Evolutionary conservation across 2,888 invertebrate species (phyloP).

Genomic region (Cryptus armator): DNA sequence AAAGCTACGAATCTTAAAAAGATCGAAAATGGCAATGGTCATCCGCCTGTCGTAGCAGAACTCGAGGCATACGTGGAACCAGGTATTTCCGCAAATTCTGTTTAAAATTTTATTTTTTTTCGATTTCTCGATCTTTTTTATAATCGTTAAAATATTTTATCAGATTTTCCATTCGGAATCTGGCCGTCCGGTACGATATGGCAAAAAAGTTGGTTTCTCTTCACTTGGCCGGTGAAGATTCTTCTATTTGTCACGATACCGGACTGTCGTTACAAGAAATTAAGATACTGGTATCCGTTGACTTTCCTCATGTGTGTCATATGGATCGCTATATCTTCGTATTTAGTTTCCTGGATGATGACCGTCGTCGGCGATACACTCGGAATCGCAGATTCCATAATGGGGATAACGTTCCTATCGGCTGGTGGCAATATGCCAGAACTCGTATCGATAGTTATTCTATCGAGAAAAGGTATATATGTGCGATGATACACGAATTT

Average conservation of each 20-base stretch:
- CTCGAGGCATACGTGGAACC: conserved; percentile 77
- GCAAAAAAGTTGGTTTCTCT: conserved; percentile 88
- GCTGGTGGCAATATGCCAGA: conserved; percentile 96
- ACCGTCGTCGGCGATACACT: conserved; percentile 93
- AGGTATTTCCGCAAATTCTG: conserved; percentile 71
- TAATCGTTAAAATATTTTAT: not conserved
- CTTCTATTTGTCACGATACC: conserved; percentile 90
- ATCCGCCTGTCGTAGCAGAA: conserved; percentile 48
- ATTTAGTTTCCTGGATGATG: conserved; percentile 97
- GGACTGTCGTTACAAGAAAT: conserved; percentile 87
- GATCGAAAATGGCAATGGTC: conserved; percentile 70
- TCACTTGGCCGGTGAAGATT: conserved; percentile 90
- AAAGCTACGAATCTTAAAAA: conserved; percentile 73
- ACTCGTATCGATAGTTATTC: conserved; percentile 93
- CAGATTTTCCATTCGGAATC: conserved; percentile 77
- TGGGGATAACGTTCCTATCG: conserved; percentile 96
- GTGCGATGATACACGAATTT: conserved; percentile 53
- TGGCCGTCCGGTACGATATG: conserved; percentile 75
- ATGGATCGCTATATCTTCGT: conserved; percentile 94
- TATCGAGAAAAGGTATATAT: conserved; percentile 92
- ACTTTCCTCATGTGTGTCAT: conserved; percentile 95
- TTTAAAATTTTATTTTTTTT: not conserved
- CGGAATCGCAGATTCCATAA: conserved; percentile 93
- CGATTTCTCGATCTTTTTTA: too few relatives aligned
- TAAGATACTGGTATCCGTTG: conserved; percentile 89